These are phyloP conservation scores for Cataglyphis rosenhaueri DNA, from an alignment of 2,888 invertebrate species.

Conservation along the genomic window DNA sequence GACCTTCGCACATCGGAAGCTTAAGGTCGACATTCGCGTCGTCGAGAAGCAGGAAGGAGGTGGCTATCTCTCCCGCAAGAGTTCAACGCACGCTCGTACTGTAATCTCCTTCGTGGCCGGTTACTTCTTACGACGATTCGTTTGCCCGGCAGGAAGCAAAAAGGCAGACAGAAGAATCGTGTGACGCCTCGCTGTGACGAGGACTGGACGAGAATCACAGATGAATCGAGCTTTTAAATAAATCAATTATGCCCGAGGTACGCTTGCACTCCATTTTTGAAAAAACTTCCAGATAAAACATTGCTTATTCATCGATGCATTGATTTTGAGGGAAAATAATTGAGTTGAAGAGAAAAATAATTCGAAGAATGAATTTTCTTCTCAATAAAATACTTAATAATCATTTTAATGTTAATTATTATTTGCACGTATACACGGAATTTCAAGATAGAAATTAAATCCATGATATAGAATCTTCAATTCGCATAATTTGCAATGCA, in stretches of 20 bases:
- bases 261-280: neutral
- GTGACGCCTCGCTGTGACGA: conserved; percentile 1
- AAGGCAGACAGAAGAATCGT: conserved; percentile 9
- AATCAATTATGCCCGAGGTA: neutral
- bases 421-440: neutral
- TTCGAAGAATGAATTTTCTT: neutral
- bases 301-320: neutral
- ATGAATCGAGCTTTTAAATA: neutral
- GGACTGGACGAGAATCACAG: conserved; percentile 3
- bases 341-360: neutral
- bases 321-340: neutral
- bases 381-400: neutral
- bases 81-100: conserved; percentile 78
- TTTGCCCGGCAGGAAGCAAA: conserved; percentile 34
- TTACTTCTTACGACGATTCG: conserved; percentile 63
- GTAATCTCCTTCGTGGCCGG: conserved; percentile 69
- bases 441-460: neutral
- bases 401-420: neutral
- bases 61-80: conserved; percentile 65
- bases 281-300: neutral
- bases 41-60: conserved; percentile 70
- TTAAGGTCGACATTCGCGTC: conserved; percentile 77
- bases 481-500: neutral
- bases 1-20: conserved; percentile 69
- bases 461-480: neutral